Base-by-base conservation (phyloP, 2,888 invertebrate species). In the Thyatira batis region DNA sequence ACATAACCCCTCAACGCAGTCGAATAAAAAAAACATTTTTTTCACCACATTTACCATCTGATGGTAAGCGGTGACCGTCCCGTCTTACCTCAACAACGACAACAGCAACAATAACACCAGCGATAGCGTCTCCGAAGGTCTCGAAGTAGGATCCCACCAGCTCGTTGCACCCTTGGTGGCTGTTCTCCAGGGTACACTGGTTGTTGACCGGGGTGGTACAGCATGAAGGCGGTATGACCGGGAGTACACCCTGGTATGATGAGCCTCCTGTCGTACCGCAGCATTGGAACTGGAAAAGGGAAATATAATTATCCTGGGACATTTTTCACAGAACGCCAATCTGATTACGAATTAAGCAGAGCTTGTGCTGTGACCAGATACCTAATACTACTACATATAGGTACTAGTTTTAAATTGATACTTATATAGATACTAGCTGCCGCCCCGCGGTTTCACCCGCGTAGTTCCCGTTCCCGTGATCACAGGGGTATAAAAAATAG, bases 1-100 rank as follows among this genome's bases (percentile, higher is more conserved):
- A n/a, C n/a, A n/a, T n/a, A n/a, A n/a, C n/a, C n/a, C n/a, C n/a
- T n/a, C n/a, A n/a, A n/a, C n/a, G n/a, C n/a, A n/a, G n/a, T n/a
- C n/a, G n/a, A n/a, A n/a, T n/a, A n/a, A n/a, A n/a, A n/a, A n/a
- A n/a, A n/a, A n/a, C n/a, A n/a, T n/a, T n/a, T n/a, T n/a, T 21
- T 44, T 49, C 49, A 54, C 33, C 21, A 49, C 11, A 11, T 11
- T 28, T 28, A 11, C 28, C 8, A 10, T 28, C 27, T 27, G 2
- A 0, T 20, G 20, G 45, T 10, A 45, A 13, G 13, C 13, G 1
- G 13, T 17, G 43, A 13, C 13, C 61, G n/a, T n/a, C n/a, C n/a
- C n/a, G n/a, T n/a, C n/a, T 55, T 33, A 88, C 89, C 83, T 87
- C 85, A 27, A 84, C 59, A 49, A 73, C 49, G 1, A 87, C 78